A percentile compares a stretch with the other conserved stretches of the same genome.
Conservation (phyloP, 2,113 vertebrate species). For the Scomber scombrus region DNA sequence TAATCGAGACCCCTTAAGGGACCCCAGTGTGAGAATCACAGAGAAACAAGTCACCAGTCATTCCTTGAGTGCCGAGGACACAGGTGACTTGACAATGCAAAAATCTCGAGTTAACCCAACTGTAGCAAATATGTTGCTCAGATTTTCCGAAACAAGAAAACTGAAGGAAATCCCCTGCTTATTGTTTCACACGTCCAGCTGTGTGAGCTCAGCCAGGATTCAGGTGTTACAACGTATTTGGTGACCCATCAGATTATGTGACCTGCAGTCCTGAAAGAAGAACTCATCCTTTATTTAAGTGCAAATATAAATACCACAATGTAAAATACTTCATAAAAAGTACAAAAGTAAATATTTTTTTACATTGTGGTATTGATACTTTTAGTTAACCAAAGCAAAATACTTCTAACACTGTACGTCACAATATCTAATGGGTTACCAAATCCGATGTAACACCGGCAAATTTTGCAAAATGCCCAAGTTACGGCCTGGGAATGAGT, state of each 20-base stretch:
- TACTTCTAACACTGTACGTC: too few species aligned
- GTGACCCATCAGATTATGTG: too few species aligned
- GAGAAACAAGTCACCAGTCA: conserved; percentile 33
- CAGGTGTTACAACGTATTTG: too few species aligned
- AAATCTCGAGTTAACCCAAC: conserved; percentile 6
- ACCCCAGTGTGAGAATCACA: neutral
- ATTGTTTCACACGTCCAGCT: conserved; percentile 41
- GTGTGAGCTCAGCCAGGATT: conserved; percentile 36
- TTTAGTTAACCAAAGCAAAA: too few species aligned
- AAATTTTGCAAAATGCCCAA: conserved; percentile 41
- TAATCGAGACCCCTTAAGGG: neutral
- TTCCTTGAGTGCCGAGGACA: conserved; percentile 7
- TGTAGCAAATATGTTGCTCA: neutral
- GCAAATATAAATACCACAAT: too few species aligned
- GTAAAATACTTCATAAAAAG: too few species aligned
- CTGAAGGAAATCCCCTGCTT: conserved; percentile 62
- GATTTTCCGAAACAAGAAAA: conserved; percentile 19
- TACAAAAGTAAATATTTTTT: too few species aligned
- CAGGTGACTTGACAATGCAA: conserved; percentile 39
- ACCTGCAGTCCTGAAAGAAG: too few species aligned
- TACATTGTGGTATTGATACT: too few species aligned
- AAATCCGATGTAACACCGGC: conserved; percentile 23
- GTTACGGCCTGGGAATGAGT: neutral
- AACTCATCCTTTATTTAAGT: too few species aligned
- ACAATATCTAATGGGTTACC: too few species aligned